Percentiles rank a stretch among this genome's conserved stretches.
phyloP scores from a whole-genome alignment of 2,113 vertebrate genomes.

The Phylloscopus whistleri region DNA sequence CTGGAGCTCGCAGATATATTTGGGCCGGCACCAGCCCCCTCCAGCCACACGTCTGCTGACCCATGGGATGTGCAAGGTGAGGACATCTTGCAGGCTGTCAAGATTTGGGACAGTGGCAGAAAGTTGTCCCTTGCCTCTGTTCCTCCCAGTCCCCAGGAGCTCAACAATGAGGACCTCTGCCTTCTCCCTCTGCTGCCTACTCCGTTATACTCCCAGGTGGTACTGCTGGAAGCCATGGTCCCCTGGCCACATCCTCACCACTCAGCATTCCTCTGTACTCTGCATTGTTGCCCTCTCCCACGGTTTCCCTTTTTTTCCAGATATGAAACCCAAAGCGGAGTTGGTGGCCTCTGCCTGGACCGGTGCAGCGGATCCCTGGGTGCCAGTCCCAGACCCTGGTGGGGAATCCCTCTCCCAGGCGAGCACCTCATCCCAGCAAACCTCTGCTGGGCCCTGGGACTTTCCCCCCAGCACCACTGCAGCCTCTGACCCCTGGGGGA shows the following conservation, averaged over 20 bases:
- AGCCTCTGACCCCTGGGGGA: conserved; percentile 74
- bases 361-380: conserved; percentile 70
- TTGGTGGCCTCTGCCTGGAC: conserved; percentile 70
- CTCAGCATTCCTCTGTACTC: background rate
- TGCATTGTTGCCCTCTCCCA: background rate
- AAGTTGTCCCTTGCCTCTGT: background rate
- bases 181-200: background rate
- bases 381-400: conserved; percentile 25
- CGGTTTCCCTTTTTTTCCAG: conserved; percentile 54
- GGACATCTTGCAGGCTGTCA: background rate
- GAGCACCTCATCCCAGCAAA: conserved; percentile 51
- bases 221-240: background rate
- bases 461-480: conserved; percentile 31
- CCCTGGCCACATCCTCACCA: rapidly evolving
- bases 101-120: background rate
- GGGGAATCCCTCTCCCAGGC: conserved; percentile 58
- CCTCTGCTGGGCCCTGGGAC: conserved; percentile 62
- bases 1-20: conserved; percentile 94
- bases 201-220: rapidly evolving
- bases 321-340: conserved; percentile 61
- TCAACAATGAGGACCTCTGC: background rate
- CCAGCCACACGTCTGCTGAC: conserved; percentile 72
- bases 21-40: conserved; percentile 70
- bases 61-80: conserved; percentile 83
- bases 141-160: background rate